These are phyloP conservation scores for Rhea americana DNA, from an alignment of 2,113 vertebrate genomes.

Conservation along the genomic window DNA sequence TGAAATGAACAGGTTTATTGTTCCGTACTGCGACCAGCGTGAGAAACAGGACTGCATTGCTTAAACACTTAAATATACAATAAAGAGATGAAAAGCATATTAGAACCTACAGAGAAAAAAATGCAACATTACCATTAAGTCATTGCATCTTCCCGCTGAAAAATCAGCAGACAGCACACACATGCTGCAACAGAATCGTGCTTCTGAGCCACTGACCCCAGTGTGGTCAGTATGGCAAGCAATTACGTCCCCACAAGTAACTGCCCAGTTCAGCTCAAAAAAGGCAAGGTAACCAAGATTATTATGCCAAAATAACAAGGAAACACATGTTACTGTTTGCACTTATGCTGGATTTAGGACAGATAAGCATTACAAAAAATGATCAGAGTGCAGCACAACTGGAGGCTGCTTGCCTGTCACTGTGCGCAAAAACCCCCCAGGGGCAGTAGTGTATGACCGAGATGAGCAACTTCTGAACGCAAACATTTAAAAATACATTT, in stretches of 20 bases:
- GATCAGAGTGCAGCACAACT: not conserved
- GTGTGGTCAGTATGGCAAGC: not conserved
- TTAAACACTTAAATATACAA: not conserved
- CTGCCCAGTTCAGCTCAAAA: not conserved
- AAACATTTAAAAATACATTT: not conserved
- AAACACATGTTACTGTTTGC: not conserved
- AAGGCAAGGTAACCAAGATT: not conserved
- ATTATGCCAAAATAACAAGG: not conserved
- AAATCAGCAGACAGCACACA: not conserved
- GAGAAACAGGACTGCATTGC: not conserved
- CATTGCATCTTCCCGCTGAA: not conserved
- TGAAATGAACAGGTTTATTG: not conserved
- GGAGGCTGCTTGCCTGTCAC: not conserved
- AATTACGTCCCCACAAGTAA: not conserved
- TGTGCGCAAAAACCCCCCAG: not conserved
- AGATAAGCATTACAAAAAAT: not conserved
- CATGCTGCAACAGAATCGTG: not conserved
- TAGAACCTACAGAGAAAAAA: not conserved
- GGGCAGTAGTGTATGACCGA: fast-evolving
- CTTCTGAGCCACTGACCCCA: not conserved
- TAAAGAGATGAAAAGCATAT: not conserved
- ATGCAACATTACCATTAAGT: fast-evolving
- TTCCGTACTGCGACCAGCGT: not conserved
- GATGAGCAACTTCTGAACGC: not conserved
- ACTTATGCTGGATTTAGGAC: not conserved